Percentiles rank a stretch among this genome's conserved stretches.
These are phyloP conservation scores for Atopsyche davidsoni DNA, from an alignment of 1,140 invertebrate genomes.

Conservation along the genomic window DNA sequence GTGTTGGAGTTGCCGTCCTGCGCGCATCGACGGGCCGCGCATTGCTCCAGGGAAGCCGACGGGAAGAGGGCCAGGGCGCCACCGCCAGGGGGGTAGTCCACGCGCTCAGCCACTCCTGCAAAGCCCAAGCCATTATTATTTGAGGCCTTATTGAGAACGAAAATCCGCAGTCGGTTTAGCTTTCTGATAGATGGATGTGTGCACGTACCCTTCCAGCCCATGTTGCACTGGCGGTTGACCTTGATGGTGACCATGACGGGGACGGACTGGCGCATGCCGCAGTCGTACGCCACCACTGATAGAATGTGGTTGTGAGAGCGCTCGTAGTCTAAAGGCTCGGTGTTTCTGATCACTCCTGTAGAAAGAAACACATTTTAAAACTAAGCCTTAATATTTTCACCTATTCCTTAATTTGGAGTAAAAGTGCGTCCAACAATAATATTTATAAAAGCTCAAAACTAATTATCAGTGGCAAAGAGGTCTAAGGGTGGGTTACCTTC, in stretches of 20 bases:
- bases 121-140: conserved; percentile 10
- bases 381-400: too few species aligned
- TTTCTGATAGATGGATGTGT: too few species aligned
- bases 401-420: too few species aligned
- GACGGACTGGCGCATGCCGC: conserved; percentile 82
- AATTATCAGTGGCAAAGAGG: too few species aligned
- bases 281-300: conserved; percentile 94
- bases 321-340: conserved; percentile 84
- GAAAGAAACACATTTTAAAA: too few species aligned
- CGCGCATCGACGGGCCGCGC: conserved; percentile 73
- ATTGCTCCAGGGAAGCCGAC: conserved; percentile 78
- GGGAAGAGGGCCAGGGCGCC: conserved; percentile 73
- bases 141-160: too few species aligned
- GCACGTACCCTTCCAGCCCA: conserved; percentile 73
- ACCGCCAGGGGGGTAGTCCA: conserved; percentile 84
- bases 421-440: too few species aligned
- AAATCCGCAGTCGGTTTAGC: too few species aligned
- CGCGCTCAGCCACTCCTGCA: conserved; percentile 74
- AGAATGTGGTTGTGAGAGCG: conserved; percentile 91
- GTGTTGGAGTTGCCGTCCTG: conserved; percentile 32
- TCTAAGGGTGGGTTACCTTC: conserved; percentile 64
- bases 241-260: conserved; percentile 93
- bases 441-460: too few species aligned
- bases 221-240: conserved; percentile 68
- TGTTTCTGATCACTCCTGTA: conserved; percentile 79